These are phyloP conservation scores for Poeciliopsis retropinna DNA, from an alignment of 2,113 vertebrate species.

Conservation along the genomic window DNA sequence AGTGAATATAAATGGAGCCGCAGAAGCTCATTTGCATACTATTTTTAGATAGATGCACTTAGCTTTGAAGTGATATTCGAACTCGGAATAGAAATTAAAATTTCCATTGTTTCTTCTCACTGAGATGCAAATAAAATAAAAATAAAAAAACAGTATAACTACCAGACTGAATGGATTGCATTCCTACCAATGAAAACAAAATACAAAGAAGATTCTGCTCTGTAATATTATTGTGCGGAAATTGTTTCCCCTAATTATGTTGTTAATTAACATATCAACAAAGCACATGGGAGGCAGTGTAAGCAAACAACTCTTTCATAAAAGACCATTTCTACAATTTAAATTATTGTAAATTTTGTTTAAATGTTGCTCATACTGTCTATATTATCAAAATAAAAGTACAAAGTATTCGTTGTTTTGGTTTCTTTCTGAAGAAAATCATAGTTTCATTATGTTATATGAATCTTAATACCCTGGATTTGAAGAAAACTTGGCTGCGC, in stretches of 20 bases:
- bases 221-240: neutral
- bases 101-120: constrained; percentile 26
- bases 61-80: constrained; percentile 54
- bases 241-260: neutral
- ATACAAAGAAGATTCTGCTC: neutral
- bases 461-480: neutral
- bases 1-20: constrained; percentile 30
- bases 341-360: neutral
- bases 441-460: neutral
- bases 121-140: constrained; percentile 1
- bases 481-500: neutral
- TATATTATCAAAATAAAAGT: neutral
- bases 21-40: constrained; percentile 57
- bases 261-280: neutral
- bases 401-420: neutral
- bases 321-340: neutral
- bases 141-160: neutral
- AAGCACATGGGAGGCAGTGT: neutral
- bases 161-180: neutral
- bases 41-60: constrained; percentile 57
- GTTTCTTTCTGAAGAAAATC: neutral
- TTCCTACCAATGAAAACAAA: too few species aligned
- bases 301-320: neutral
- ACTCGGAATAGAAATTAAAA: constrained; percentile 28
- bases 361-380: too few species aligned